phyloP scores from a whole-genome alignment of 92 coral and sea anemone genomes.

The Epizoanthus scotinus region DNA sequence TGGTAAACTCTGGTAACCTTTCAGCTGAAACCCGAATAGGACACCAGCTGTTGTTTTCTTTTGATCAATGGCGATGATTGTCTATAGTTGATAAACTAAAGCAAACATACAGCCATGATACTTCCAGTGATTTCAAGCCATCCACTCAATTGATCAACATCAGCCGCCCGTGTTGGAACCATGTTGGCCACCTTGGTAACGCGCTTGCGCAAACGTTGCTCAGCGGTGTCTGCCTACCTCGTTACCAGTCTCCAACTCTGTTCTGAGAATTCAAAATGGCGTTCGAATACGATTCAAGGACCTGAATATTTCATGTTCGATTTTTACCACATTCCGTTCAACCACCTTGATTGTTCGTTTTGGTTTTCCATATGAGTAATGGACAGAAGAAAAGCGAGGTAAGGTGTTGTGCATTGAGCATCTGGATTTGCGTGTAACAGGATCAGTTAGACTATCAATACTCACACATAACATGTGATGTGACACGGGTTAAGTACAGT shows the following conservation, averaged over 20 bases:
- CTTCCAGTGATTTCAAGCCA: too few relatives aligned
- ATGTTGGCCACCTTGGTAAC: too few relatives aligned
- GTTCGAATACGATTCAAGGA: neutral
- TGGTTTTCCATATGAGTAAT: slow-evolving; percentile 22
- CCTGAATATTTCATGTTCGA: neutral
- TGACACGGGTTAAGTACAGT: too few relatives aligned
- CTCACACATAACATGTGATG: too few relatives aligned
- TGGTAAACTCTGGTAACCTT: slow-evolving; percentile 9
- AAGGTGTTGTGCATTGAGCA: neutral
- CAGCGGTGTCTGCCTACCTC: neutral
- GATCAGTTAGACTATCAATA: neutral
- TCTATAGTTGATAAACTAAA: too few relatives aligned
- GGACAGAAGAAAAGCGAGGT: slow-evolving; percentile 8
- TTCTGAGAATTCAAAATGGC: slow-evolving; percentile 4
- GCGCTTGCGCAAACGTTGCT: too few relatives aligned
- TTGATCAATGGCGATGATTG: too few relatives aligned
- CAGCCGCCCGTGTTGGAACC: too few relatives aligned
- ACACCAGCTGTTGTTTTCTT: too few relatives aligned
- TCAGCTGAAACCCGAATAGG: neutral
- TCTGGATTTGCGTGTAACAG: neutral
- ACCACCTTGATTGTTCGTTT: neutral
- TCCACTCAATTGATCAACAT: too few relatives aligned
- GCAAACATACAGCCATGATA: too few relatives aligned
- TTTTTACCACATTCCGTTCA: neutral
- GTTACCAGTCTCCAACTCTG: neutral